These are phyloP conservation scores for Propsilocerus akamusi DNA, from an alignment of 1,140 invertebrate genomes.

Conservation along the genomic window DNA sequence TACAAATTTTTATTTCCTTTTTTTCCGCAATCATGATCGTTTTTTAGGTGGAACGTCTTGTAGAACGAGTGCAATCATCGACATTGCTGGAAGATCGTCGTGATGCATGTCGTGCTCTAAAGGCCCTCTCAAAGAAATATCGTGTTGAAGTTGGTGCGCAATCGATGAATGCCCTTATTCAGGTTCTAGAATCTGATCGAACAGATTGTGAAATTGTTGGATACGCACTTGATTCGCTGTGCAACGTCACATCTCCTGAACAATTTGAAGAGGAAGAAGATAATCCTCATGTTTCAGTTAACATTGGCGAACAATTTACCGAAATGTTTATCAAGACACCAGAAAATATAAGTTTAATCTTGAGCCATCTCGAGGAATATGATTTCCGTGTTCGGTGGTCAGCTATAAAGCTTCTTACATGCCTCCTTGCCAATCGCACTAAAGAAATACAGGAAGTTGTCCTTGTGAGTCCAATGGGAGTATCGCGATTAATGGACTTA, in stretches of 20 bases:
- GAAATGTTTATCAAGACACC: slow-evolving; percentile 93
- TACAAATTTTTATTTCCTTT: not conserved
- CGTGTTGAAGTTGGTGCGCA: slow-evolving; percentile 90
- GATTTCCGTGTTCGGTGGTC: slow-evolving; percentile 81
- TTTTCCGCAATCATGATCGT: slow-evolving; percentile 3
- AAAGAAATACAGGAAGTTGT: slow-evolving; percentile 93
- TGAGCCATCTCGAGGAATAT: slow-evolving; percentile 86
- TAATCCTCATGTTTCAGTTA: slow-evolving; percentile 34
- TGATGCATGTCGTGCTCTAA: slow-evolving; percentile 89
- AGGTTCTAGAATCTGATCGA: slow-evolving; percentile 59
- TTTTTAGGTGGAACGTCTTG: slow-evolving; percentile 73
- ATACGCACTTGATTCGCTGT: slow-evolving; percentile 79
- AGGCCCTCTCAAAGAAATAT: slow-evolving; percentile 83
- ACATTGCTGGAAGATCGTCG: slow-evolving; percentile 84
- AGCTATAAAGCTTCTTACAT: slow-evolving; percentile 66
- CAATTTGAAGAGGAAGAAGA: slow-evolving; percentile 65
- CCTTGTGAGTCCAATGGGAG: slow-evolving; percentile 87
- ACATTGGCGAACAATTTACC: slow-evolving; percentile 85
- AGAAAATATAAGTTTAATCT: slow-evolving; percentile 67
- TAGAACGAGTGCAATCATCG: slow-evolving; percentile 81
- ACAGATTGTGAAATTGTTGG: slow-evolving; percentile 82
- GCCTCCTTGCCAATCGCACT: slow-evolving; percentile 59
- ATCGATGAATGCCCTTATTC: slow-evolving; percentile 69
- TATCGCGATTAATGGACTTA: slow-evolving; percentile 94
- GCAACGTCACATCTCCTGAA: slow-evolving; percentile 74